Evolutionary conservation across 2,113 vertebrate species (phyloP), one percentile per base, ranked within the genome.

Genomic region (Microtus pennsylvanicus): DNA sequence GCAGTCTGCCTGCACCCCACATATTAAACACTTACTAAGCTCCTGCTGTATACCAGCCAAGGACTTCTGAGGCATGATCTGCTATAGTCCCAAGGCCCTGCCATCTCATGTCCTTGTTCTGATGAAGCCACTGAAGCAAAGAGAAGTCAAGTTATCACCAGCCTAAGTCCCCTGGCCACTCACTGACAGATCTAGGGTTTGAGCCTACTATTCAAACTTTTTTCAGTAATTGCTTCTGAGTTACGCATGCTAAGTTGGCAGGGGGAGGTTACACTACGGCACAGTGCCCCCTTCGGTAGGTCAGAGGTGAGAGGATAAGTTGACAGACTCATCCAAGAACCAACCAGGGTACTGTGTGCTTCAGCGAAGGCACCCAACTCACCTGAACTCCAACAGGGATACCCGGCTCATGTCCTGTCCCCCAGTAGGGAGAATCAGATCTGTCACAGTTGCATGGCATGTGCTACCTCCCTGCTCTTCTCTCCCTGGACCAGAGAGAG

Each of bases 381-480:
- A 0, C 4, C 75, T 0, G 0, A 0, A 22, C 61, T 0, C 74
- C 1, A 5, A 17, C 35, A 0, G 0, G 0, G 5, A 42, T 2
- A 16, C 1, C 33, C 42, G 58, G 42, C 88, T 4, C 3, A 69
- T 16, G 81, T 0, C 52, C 80, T 4, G 1, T 26, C 7, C 74
- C 87, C 30, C n/a, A 10, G 0, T 4, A 87, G 78, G 74, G 74
- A 45, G 12, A 8, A 47, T 38, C 5, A 5, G 21, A 77, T 52
- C 6, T n/a, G 24, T 1, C 11, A 13, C 1, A 52, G 89, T 69
- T 28, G 52, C 30, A 1, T 24, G 75, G 67, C 30, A 1, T 17
- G 1, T 13, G 10, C 0, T 13, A 42, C 28, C 30, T 69, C 75
- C 24, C n/a, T 2, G 16, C 17, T 0, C 76, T 22, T 33, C 16